Evolutionary conservation across 2,113 vertebrate species (phyloP).

Genomic region (Symphodus melops): DNA sequence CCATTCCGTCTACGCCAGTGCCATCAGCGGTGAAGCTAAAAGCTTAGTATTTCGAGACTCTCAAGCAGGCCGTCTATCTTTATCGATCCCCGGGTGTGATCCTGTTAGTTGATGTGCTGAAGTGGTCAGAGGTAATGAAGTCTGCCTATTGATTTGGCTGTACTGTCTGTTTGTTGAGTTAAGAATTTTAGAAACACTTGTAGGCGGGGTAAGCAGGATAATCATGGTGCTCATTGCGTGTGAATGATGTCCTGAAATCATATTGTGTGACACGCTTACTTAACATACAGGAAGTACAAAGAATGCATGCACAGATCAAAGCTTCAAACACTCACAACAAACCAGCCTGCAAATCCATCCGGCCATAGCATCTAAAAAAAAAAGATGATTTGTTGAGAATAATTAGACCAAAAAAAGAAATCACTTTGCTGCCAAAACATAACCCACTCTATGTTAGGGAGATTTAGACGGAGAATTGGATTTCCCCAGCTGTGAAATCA

Average conservation of each 20-base stretch:
- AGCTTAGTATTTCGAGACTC: constrained; percentile 51
- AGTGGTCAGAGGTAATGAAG: constrained; percentile 70
- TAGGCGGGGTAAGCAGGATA: constrained; percentile 55
- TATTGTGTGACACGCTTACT: constrained; percentile 1
- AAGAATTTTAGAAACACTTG: constrained; percentile 36
- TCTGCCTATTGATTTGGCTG: constrained; percentile 60
- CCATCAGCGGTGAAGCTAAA: constrained; percentile 25
- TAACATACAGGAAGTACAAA: constrained; percentile 1
- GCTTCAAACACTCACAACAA: constrained; percentile 30
- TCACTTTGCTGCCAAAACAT: constrained; percentile 70
- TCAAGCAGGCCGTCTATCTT: constrained; percentile 52
- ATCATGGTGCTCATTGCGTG: constrained; percentile 37
- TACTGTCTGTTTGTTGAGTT: constrained; percentile 50
- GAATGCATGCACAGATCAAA: constrained; percentile 18
- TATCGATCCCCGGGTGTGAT: constrained; percentile 50
- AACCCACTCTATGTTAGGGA: constrained; percentile 72
- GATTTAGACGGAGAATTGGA: constrained; percentile 80
- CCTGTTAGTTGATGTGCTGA: constrained; percentile 58
- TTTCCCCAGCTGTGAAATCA: constrained; percentile 82
- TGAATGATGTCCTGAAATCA: constrained; percentile 19
- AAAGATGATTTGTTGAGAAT: constrained; percentile 57
- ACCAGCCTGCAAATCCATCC: constrained; percentile 32
- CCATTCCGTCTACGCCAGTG: constrained; percentile 23
- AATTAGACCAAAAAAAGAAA: constrained; percentile 67
- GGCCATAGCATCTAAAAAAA: constrained; percentile 28